Base-by-base conservation (phyloP, 1,140 invertebrate genomes). In the Carposina sasakii region DNA sequence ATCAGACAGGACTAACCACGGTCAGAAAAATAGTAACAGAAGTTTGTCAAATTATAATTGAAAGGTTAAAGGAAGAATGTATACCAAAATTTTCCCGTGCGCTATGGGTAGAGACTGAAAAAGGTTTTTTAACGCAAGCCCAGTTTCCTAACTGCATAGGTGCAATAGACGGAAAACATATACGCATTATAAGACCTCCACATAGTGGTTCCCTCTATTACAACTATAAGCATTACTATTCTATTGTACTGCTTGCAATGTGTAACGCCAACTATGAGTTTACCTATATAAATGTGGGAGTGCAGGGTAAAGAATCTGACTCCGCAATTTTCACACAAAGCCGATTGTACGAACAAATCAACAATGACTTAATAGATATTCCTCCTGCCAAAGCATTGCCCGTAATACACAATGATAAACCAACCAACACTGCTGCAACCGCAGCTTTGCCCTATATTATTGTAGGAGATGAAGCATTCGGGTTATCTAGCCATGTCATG, bases 1-100 rank as follows among this genome's bases (percentile, higher is more conserved):
- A 54, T 54, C 52, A 54, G 23, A 44, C 52, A 54, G 52, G 52
- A 54, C 39, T 54, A 54, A 54, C 52, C 46, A 54, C 52, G 40
- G 40, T 54, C 40, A 54, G 52, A 43, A 55, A 50, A n/a, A n/a
- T n/a, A n/a, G n/a, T n/a, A n/a, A n/a, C n/a, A n/a, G n/a, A n/a
- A n/a, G 53, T 55, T 45, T 55, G 53, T 50, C 48, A 50, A 50
- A 55, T 50, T 50, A 50, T 51, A 50, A 50, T 40, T 50, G 42
- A 55, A 50, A 50, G 47, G 42, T 47, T 55, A 40, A 50, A 50
- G 53, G 53, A 47, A 50, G 53, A 50, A 40, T 50, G 48, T 45
- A 49, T 50, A 40, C 53, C 42, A 55, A 46, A 40, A 46, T 55
- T 50, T 55, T 55, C 53, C 47, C 47, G 43, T 50, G 43, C 42